Evolutionary conservation across 2,888 invertebrate species (phyloP), one percentile per base, ranked within the genome.

Genomic region (Dione juno): DNA sequence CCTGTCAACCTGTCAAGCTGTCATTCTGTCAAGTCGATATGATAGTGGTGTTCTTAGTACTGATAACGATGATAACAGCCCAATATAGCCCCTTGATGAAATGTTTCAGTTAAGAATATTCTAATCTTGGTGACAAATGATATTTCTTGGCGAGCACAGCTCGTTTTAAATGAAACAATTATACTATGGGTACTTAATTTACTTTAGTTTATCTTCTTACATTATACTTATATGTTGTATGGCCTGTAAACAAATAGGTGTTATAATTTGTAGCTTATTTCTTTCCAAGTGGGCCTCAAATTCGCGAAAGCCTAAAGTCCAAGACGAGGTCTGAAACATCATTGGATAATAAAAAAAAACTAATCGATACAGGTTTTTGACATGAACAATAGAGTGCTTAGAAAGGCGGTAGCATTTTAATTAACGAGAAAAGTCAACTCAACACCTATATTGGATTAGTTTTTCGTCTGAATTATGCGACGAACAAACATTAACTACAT

Each of bases 1-100:
- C 79, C 84, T 89, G 89, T 89, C 89, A 86, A 79, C 77, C 80
- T 81, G 80, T 84, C 84, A 85, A 82, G 80, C 85, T 86, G 88
- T 87, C 88, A 86, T 81, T 74, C 69, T 83, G 85, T 86, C 87
- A 85, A 81, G 83, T 81, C 80, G 88, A 86, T 87, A 86, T 74
- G 76, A 76, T 81, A 80, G 76, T 74, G 70, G 69, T 66, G 73
- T 72, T 78, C 74, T 72, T 52, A 72, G 71, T 70, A 74, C 37
- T 74, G 79, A 80, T 79, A 79, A 76, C 65, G 41, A 48, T 71
- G 76, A 76, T 77, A 77, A 69, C 66, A 53, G 48, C 45, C 66
- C 50, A 70, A 70, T 72, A 68, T 57, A 66, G 68, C 59, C 59
- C 58, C 59, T 59, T 40, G 58, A 45, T 65, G 48, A 61, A 67